Evolutionary conservation across 2,113 vertebrate species (phyloP), one percentile per base, ranked within the genome.

Genomic region (Saccopteryx leptura): DNA sequence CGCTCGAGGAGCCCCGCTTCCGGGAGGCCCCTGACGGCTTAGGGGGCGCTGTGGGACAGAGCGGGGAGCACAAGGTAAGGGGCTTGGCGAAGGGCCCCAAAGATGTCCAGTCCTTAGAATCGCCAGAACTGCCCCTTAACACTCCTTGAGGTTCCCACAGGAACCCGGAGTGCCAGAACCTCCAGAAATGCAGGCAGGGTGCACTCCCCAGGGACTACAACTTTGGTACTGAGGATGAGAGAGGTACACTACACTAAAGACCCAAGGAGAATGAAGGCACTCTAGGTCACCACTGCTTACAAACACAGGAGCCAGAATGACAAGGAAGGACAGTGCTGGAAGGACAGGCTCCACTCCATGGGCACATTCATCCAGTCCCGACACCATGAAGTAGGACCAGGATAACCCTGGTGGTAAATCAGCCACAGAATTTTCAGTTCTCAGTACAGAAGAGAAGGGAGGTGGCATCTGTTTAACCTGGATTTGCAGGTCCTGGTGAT

Each of bases 11-110:
- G 90, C 97, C 96, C 97, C 97, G 94, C 98, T 97, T 97, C 99
- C 98, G 94, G 96, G 93, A 88, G 97, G 98, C 84, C 98, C 98
- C n/a, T 99, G 99, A 93, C 98, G 99, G 98, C 99, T 99, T 21
- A 99, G 98, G 61, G 99, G 99, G 99, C 99, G 99, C 97, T 99
- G 98, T 65, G 98, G 86, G 86, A 46, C 33, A 0, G 46, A 98
- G 82, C 98, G 98, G 9, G 98, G 98, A 97, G 99, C 98, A 33
- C 75, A 1, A 33, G 54, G 65, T 28, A 72, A 88, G 72, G 93
- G 93, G 86, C 68, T 90, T 24, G 69, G 76, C 9, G 6, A 24
- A 10, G 28, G 78, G 80, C 97, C 98, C 98, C 94, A 95, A 96
- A 97, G 90, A 61, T 46, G 31, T 56, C 17, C 19, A 50, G 61